phyloP scores from a whole-genome alignment of 2,797 vertebrate genomes.

The Poecilia gillii region DNA sequence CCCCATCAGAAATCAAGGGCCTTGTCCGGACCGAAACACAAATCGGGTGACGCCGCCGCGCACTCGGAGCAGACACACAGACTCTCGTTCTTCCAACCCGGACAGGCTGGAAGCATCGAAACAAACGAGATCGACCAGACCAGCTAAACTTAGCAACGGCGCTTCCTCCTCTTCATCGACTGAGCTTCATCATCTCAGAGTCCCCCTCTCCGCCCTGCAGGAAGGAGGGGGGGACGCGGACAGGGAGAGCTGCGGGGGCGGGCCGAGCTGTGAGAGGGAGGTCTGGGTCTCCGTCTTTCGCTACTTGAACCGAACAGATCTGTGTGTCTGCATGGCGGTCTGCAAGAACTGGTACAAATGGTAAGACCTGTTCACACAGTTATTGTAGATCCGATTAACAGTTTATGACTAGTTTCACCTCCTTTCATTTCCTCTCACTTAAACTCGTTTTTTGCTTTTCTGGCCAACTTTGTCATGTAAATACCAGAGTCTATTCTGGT shows the following conservation, averaged over 20 bases:
- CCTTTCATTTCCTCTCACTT: not conserved
- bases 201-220: slow-evolving; percentile 78
- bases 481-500: not conserved
- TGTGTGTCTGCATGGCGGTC: slow-evolving; percentile 98
- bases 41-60: slow-evolving; percentile 57
- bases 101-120: slow-evolving; percentile 59
- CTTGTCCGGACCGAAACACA: slow-evolving; percentile 55
- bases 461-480: not conserved
- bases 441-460: not conserved
- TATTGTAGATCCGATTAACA: not conserved
- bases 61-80: slow-evolving; percentile 54
- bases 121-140: slow-evolving; percentile 59
- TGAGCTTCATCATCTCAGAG: slow-evolving; percentile 64
- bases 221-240: slow-evolving; percentile 84
- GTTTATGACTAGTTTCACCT: not conserved
- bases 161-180: slow-evolving; percentile 68
- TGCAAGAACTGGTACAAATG: slow-evolving; percentile 99
- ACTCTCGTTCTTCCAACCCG: slow-evolving; percentile 37
- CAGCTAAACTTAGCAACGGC: slow-evolving; percentile 72
- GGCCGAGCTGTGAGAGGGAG: slow-evolving; percentile 92
- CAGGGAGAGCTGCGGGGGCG: slow-evolving; percentile 78
- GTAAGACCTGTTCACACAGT: slow-evolving; percentile 79
- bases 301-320: slow-evolving; percentile 93
- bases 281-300: slow-evolving; percentile 99
- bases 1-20: slow-evolving; percentile 72